Conservation (phyloP, 2,113 vertebrate genomes). For the Cheilinus undulatus region DNA sequence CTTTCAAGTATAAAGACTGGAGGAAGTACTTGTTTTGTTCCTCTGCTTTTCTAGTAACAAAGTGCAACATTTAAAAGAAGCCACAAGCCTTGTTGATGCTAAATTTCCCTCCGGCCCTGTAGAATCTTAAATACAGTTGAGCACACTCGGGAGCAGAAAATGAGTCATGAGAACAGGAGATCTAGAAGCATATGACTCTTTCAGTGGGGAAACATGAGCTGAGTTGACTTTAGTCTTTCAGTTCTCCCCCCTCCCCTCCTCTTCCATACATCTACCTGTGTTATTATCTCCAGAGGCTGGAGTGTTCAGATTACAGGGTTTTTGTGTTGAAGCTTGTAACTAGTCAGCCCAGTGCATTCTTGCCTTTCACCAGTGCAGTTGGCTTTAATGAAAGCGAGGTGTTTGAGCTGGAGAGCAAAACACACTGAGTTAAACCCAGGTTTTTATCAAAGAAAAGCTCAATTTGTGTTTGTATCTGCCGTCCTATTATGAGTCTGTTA, state of each 20-base stretch:
- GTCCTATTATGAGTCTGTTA: background rate
- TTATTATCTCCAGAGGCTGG: conserved; percentile 63
- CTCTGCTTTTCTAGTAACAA: conserved; percentile 7
- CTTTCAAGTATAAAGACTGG: conserved; percentile 13
- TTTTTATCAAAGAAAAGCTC: background rate
- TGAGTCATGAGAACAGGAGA: conserved; percentile 40
- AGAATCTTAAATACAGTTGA: conserved; percentile 25
- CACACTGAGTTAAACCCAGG: background rate
- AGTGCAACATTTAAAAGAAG: conserved; percentile 14
- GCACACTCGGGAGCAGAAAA: conserved; percentile 21
- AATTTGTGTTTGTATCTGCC: background rate
- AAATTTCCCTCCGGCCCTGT: conserved; percentile 25
- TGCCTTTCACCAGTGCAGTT: conserved; percentile 57
- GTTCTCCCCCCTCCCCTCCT: background rate
- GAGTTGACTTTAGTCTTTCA: conserved; percentile 41
- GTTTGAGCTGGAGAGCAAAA: conserved; percentile 7
- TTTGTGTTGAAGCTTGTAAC: conserved; percentile 73
- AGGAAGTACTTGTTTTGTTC: conserved; percentile 19
- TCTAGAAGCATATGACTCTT: conserved; percentile 31
- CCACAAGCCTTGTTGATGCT: conserved; percentile 24
- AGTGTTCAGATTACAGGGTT: conserved; percentile 73
- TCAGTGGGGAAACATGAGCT: conserved; percentile 45
- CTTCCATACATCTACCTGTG: conserved; percentile 56
- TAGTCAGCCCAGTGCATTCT: conserved; percentile 51
- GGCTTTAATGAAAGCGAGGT: conserved; percentile 40